Evolutionary conservation across 2,888 invertebrate genomes (phyloP).

Genomic region (Amphipyra tragopoginis): DNA sequence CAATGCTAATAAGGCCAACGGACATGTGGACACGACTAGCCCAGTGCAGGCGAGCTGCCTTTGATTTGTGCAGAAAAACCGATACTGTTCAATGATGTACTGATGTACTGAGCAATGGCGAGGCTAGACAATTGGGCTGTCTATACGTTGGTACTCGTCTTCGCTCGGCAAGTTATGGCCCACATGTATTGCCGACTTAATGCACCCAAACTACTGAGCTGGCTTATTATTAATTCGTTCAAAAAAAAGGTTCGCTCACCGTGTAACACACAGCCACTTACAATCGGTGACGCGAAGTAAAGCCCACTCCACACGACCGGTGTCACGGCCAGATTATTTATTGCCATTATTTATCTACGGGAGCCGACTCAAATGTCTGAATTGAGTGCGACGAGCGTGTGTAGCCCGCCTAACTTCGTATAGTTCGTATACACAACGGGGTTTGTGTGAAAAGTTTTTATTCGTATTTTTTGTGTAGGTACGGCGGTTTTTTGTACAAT

Average conservation of each 20-base stretch:
- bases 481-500: background rate
- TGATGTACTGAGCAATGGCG: no score
- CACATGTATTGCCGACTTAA: no score
- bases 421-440: conserved; percentile 24
- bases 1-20: no score
- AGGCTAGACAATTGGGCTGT: no score
- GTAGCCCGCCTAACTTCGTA: conserved; percentile 47
- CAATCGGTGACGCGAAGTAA: conserved; percentile 74
- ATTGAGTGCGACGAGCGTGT: conserved; percentile 62
- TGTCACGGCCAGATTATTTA: conserved; percentile 87
- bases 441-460: conserved; percentile 13
- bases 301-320: conserved; percentile 83
- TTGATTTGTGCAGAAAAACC: no score
- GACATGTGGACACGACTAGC: no score
- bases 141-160: no score
- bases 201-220: no score
- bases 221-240: background rate
- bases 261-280: conserved; percentile 65
- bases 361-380: conserved; percentile 62
- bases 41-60: no score
- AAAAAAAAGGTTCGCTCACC: conserved; percentile 40
- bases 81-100: no score
- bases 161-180: no score
- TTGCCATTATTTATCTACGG: conserved; percentile 84
- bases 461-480: background rate